Base-by-base conservation (phyloP, 2,797 vertebrate species). In the Danio choprae region DNA sequence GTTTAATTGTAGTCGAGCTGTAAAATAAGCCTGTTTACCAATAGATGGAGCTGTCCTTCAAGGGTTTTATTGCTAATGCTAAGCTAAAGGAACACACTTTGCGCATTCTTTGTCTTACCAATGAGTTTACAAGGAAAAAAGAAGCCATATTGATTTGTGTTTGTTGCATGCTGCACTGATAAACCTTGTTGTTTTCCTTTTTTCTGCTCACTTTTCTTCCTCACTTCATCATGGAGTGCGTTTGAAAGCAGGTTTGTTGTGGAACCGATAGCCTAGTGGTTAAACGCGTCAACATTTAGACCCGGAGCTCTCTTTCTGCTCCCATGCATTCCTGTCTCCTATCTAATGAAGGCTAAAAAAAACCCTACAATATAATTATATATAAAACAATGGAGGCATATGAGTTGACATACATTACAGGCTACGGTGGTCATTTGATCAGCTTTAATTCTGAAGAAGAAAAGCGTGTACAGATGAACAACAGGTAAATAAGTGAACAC, bases 361-460 rank as follows among this genome's bases (percentile, higher is more conserved):
- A 29, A 29, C n/a, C n/a, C n/a, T n/a, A 29, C 29, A 29, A 29
- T 29, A 29, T 29, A 1, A 29, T 29, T 29, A 29, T 29, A 3
- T 1, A 29, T 29, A n/a, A 43, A 38, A 71, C 20, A 22, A 20
- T 50, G 73, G 36, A 56, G 53, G 15, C n/a, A 1, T 40, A 63
- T 38, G 18, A 55, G 41, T 46, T 56, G 29, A 60, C 46, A 79
- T 59, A 70, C 22, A 74, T 74, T 62, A 60, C 55, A 79, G 46
- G 43, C 65, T 58, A 15, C 44, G 13, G 40, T 15, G 18, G 55
- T 79, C 8, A 51, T 62, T 74, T 55, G 20, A 64, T 59, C 12
- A 70, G 53, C 22, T 63, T 79, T 79, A 55, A 81, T 81, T 69
- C 53, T 40, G 55, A 69, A 81, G 18, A 50, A 18, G 51, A 74